phyloP scores from a whole-genome alignment of 2,113 vertebrate genomes.

The Phylloscopus whistleri region DNA sequence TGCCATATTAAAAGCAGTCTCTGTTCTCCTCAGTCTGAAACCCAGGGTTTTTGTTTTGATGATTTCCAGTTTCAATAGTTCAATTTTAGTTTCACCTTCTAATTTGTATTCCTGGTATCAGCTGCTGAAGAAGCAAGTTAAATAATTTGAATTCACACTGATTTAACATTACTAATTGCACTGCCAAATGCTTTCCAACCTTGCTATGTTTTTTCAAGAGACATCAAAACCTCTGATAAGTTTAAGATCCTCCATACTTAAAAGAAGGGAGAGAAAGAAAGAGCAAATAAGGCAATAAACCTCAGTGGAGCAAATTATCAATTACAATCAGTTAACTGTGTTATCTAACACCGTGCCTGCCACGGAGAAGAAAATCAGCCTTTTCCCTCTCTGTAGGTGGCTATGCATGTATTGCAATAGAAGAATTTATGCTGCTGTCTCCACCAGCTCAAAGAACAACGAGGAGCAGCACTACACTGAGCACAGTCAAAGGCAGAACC shows the following conservation, averaged over 20 bases:
- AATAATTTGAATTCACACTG: slow-evolving; percentile 66
- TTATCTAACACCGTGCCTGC: slow-evolving; percentile 25
- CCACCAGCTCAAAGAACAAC: slow-evolving; percentile 14
- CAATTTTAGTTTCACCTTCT: slow-evolving; percentile 64
- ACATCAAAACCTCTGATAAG: slow-evolving; percentile 53
- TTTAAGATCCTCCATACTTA: slow-evolving; percentile 43
- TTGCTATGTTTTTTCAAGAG: slow-evolving; percentile 17
- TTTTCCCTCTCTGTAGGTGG: slow-evolving; percentile 44
- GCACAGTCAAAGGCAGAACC: slow-evolving; percentile 56
- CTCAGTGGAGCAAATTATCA: slow-evolving; percentile 52
- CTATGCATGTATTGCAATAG: background rate
- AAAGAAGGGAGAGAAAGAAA: slow-evolving; percentile 23
- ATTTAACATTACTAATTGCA: slow-evolving; percentile 62
- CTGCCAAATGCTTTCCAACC: slow-evolving; percentile 57
- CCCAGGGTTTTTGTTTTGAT: slow-evolving; percentile 43
- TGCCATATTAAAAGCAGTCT: slow-evolving; percentile 38
- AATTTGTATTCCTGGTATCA: slow-evolving; percentile 61
- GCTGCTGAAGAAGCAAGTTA: slow-evolving; percentile 66
- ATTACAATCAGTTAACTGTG: slow-evolving; percentile 50
- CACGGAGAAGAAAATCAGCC: slow-evolving; percentile 27
- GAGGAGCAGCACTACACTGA: slow-evolving; percentile 8
- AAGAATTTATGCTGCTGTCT: slow-evolving; percentile 26
- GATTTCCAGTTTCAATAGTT: slow-evolving; percentile 45
- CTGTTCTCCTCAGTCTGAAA: slow-evolving; percentile 41
- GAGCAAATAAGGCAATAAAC: slow-evolving; percentile 51